Evolutionary conservation across 2,113 vertebrate species (phyloP), one percentile per base, ranked within the genome.

Genomic region (Dryoscopus gambensis): DNA sequence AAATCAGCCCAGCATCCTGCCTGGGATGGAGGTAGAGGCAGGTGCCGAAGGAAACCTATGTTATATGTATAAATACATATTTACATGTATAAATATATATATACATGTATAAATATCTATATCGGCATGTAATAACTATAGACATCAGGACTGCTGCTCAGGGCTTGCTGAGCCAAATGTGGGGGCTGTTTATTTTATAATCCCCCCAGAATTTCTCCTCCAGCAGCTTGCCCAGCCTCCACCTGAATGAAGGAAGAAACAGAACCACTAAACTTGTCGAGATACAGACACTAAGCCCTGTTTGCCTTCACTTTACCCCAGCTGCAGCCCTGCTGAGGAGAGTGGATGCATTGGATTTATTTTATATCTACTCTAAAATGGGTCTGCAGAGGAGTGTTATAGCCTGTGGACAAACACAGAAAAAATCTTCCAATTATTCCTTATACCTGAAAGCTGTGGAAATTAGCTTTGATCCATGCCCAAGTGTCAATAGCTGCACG

Each of bases 51-150:
- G 9, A 28, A 15, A 25, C 3, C 24, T 25, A 5, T 22, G 53
- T 18, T 47, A 11, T 5, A 13, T 40, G 40, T 27, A 1, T 31
- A 44, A 21, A 30, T 37, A 5, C 13, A 0, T 24, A 3, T 68
- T 40, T 40, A 40, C 13, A 13, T 40, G 11, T 40, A 1, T 31
- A 44, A 21, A 30, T 37, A 5, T 3, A 2, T 16, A 0, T 24
- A 4, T 64, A n/a, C n/a, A n/a, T n/a, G n/a, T 27, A 1, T 31
- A 44, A 21, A 30, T 37, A 5, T 3, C 2, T 16, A 0, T 24
- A 4, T 64, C 35, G 33, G 20, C 17, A 8, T 2, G 17, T 5
- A 6, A 21, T 15, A 15, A 4, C n/a, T 23, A 31, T 1, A 81
- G 50, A 7, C 24, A 17, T 21, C 80, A 44, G 19, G 23, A 24